Percentiles rank a stretch among this genome's conserved stretches.
Conservation (phyloP, 2,888 invertebrate genomes). For the Mythimna albipuncta region DNA sequence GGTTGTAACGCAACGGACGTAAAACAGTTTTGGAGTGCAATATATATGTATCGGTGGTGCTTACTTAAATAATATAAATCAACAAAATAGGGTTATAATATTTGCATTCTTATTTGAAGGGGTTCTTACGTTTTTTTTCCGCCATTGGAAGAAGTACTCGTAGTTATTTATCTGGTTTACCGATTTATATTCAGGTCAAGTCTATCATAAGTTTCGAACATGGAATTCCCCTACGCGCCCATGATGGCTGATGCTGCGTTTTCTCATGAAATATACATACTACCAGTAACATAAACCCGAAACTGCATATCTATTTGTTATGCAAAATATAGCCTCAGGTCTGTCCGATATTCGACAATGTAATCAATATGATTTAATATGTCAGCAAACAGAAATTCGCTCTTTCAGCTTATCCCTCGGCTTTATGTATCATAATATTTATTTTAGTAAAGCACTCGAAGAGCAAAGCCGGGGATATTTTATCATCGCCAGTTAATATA, state of each 20-base stretch:
- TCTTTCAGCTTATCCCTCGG: conserved; percentile 44
- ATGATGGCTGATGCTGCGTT: conserved; percentile 1
- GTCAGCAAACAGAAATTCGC: conserved; percentile 47
- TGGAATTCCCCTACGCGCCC: neutral
- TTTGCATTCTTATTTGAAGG: no score
- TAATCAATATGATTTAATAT: conserved; percentile 56
- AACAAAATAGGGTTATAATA: no score
- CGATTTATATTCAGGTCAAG: conserved; percentile 12
- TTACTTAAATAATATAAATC: no score
- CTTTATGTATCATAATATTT: conserved; percentile 54
- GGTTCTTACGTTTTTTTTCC: neutral
- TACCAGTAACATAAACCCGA: neutral
- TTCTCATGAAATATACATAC: conserved; percentile 3
- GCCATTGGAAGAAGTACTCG: neutral
- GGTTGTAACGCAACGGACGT: no score
- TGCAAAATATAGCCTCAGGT: conserved; percentile 30
- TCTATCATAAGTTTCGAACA: conserved; percentile 6
- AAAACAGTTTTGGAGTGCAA: no score
- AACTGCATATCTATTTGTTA: conserved; percentile 23
- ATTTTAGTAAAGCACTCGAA: conserved; percentile 53
- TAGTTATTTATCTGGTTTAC: neutral
- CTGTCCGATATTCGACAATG: conserved; percentile 43
- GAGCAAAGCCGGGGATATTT: conserved; percentile 45
- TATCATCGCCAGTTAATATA: conserved; percentile 44
- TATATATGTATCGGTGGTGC: no score